Percentiles rank a stretch among this genome's conserved stretches.
Conservation (phyloP, 2,888 invertebrate species). For the Mesorhabditis spiculigera region DNA sequence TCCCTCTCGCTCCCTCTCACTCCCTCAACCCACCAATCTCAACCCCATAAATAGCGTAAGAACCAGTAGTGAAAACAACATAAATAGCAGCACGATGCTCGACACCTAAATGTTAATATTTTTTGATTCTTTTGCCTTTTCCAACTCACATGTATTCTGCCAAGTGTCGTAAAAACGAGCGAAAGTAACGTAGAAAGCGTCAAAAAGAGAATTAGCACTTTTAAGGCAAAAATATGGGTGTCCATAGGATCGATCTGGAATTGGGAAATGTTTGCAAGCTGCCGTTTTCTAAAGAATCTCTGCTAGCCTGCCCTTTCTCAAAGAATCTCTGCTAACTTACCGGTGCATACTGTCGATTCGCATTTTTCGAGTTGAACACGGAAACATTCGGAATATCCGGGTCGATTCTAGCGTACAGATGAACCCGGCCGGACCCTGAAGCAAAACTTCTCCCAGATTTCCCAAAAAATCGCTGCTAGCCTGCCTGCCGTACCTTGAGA, state of each 20-base stretch:
- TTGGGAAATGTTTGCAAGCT: neutral
- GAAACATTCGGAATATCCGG: slow-evolving; percentile 4
- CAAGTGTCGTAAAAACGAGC: neutral
- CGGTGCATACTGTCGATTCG: neutral
- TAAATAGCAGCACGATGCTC: no score
- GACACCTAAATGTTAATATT: no score
- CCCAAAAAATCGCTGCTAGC: no score
- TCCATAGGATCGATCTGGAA: slow-evolving; percentile 1
- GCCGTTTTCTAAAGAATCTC: no score
- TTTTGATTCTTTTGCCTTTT: neutral
- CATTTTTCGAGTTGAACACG: neutral
- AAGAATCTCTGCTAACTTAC: neutral
- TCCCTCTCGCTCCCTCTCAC: no score
- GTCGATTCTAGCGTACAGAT: neutral
- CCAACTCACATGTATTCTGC: neutral
- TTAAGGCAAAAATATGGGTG: neutral
- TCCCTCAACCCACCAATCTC: no score
- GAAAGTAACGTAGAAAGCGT: neutral
- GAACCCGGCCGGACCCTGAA: slow-evolving; percentile 6
- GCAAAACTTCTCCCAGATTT: neutral
- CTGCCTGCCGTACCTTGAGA: neutral
- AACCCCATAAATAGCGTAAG: no score
- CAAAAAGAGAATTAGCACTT: neutral
- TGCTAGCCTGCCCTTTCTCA: no score
- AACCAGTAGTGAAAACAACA: no score